Base-by-base conservation (phyloP, 2,113 vertebrate species). In the Trematocara variabile region DNA sequence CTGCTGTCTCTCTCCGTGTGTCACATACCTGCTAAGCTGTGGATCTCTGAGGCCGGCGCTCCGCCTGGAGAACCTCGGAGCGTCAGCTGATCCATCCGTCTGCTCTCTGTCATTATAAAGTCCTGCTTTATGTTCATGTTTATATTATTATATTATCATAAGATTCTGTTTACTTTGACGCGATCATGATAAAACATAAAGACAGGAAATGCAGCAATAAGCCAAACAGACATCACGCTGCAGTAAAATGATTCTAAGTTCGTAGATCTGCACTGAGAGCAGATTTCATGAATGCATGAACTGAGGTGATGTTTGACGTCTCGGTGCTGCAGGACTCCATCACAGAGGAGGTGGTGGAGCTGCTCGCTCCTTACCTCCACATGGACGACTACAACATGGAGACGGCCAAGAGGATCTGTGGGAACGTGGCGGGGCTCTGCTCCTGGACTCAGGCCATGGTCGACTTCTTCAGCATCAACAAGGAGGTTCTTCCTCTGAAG, bases 301-400 rank as follows among this genome's bases (percentile, higher is more conserved):
- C 18, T 22, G 6, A 68, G 18, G n/a, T 8, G 11, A 41, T 44
- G 63, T 68, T 68, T 68, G 63, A 41, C 3, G 3, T 3, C 37
- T 68, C 2, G 11, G n/a, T 77, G 10, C 54, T 79, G 37, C 81
- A 97, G 97, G 97, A 98, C 90, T 93, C 96, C 39, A 98, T 98
- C 91, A 98, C 96, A 13, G 97, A 89, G 94, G 97, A 98, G 93
- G 94, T 95, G 79, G 97, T 97, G 80, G 97, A 98, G 90, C 94
- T 97, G 81, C 91, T 98, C 7, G 41, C 94, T 37, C 97, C 97
- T 3, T 98, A 97, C 85, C 89, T 97, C 88, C 48, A 89, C 3
- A 97, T 97, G 97, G 97, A 97, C 2, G 97, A 98, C 90, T 97
- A 97, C 91, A 97, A 97, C 91, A 88, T 98, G 77, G 97, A 97